Percentiles rank a stretch among this genome's conserved stretches.
Evolutionary conservation across 2,113 vertebrate genomes (phyloP).

Genomic region (Corvus cornix): DNA sequence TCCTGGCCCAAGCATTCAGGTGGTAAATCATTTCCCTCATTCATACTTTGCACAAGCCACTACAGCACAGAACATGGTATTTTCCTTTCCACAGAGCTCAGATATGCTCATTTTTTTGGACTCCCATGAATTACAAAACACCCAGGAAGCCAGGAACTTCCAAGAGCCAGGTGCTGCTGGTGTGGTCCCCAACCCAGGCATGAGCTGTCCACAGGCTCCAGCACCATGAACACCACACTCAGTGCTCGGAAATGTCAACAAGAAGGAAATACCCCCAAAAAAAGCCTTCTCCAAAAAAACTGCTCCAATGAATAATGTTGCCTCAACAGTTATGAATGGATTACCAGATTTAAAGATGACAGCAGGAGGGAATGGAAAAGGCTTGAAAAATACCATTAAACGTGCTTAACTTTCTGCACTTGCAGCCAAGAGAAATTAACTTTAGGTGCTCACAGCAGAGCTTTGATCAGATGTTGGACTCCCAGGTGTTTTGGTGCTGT

Average conservation of each 20-base stretch:
- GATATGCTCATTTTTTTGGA: neutral
- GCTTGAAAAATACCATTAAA: constrained; percentile 38
- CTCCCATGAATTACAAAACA: neutral
- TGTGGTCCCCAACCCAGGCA: neutral
- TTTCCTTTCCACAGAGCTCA: neutral
- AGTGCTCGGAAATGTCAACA: neutral
- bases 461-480: constrained; percentile 53
- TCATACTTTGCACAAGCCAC: neutral
- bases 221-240: neutral
- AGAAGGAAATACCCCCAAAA: neutral
- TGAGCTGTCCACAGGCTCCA: neutral
- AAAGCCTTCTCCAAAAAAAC: neutral
- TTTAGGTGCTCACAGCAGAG: constrained; percentile 2
- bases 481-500: constrained; percentile 16
- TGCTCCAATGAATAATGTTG: neutral
- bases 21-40: neutral
- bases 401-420: constrained; percentile 22
- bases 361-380: constrained; percentile 49
- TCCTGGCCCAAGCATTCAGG: neutral
- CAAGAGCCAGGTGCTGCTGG: neutral
- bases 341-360: constrained; percentile 47
- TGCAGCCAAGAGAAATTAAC: constrained; percentile 58
- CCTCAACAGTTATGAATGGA: neutral
- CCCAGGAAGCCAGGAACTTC: neutral
- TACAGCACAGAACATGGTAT: neutral